phyloP scores from a whole-genome alignment of 1,140 invertebrate genomes.

The Prorops nasuta region DNA sequence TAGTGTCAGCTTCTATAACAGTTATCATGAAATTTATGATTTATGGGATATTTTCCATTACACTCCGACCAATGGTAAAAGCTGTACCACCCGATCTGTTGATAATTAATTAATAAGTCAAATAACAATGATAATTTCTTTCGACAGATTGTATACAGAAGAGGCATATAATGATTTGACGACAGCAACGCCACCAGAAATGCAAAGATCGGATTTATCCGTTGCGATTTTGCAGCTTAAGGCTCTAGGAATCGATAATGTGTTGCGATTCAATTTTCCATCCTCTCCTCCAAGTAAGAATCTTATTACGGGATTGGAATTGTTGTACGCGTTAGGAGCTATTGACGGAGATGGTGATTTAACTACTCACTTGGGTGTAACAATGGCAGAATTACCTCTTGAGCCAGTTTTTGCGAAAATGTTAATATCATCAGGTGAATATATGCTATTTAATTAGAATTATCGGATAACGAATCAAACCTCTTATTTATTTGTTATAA shows the following conservation, averaged over 20 bases:
- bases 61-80: too few species aligned
- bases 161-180: slow-evolving; percentile 72
- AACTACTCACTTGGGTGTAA: slow-evolving; percentile 76
- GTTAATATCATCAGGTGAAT: slow-evolving; percentile 73
- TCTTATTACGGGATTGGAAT: slow-evolving; percentile 82
- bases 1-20: too few species aligned
- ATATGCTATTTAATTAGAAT: too few species aligned
- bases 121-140: too few species aligned
- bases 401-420: slow-evolving; percentile 86
- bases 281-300: slow-evolving; percentile 87
- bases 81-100: too few species aligned
- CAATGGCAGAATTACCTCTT: slow-evolving; percentile 92
- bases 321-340: slow-evolving; percentile 83
- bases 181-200: slow-evolving; percentile 81
- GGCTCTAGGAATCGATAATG: slow-evolving; percentile 91
- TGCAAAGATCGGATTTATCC: slow-evolving; percentile 86
- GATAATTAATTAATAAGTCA: too few species aligned
- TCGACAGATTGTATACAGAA: slow-evolving; percentile 73
- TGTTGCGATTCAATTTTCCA: slow-evolving; percentile 80
- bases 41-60: too few species aligned
- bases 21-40: too few species aligned
- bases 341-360: slow-evolving; percentile 79
- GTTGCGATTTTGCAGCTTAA: slow-evolving; percentile 88
- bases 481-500: too few species aligned
- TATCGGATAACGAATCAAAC: too few species aligned